Conservation (phyloP, 2,888 invertebrate species). For the Chrysomela aeneicollis region DNA sequence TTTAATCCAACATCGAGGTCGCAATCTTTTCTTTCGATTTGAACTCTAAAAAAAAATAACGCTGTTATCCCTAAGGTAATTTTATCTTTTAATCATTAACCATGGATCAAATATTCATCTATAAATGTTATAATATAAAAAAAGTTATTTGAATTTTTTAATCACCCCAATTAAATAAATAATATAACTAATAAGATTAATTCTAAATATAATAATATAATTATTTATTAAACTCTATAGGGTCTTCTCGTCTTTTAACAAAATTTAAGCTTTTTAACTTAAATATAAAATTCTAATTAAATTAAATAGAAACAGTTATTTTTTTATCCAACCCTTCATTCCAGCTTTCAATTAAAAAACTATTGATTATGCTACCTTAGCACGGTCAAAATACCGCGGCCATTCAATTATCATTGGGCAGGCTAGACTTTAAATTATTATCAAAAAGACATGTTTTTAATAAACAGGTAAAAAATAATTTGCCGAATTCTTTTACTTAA, state of each 20-base stretch:
- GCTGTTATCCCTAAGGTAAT: slow-evolving; percentile 88
- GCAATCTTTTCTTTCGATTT: slow-evolving; percentile 77
- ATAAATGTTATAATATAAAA: slow-evolving; percentile 60
- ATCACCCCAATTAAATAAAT: slow-evolving; percentile 72
- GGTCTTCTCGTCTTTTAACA: slow-evolving; percentile 79
- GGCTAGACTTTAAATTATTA: slow-evolving; percentile 70
- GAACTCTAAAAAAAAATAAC: slow-evolving; percentile 81
- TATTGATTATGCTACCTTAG: slow-evolving; percentile 84
- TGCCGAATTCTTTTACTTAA: slow-evolving; percentile 71
- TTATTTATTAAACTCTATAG: slow-evolving; percentile 72
- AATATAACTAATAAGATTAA: slow-evolving; percentile 49
- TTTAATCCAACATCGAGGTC: slow-evolving; percentile 92
- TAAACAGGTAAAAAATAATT: slow-evolving; percentile 75
- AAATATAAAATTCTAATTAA: slow-evolving; percentile 66
- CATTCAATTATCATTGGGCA: slow-evolving; percentile 74
- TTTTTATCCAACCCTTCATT: slow-evolving; percentile 78
- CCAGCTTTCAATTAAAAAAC: slow-evolving; percentile 82
- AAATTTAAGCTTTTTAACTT: slow-evolving; percentile 73
- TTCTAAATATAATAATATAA: slow-evolving; percentile 54
- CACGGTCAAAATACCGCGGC: slow-evolving; percentile 82
- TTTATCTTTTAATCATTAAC: slow-evolving; percentile 71
- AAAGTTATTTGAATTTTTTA: slow-evolving; percentile 68
- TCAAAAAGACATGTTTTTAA: slow-evolving; percentile 76
- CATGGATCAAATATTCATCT: slow-evolving; percentile 66
- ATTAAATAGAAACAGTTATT: slow-evolving; percentile 68